These are phyloP conservation scores for Microchirus variegatus DNA, from an alignment of 2,797 vertebrate genomes.

Conservation along the genomic window DNA sequence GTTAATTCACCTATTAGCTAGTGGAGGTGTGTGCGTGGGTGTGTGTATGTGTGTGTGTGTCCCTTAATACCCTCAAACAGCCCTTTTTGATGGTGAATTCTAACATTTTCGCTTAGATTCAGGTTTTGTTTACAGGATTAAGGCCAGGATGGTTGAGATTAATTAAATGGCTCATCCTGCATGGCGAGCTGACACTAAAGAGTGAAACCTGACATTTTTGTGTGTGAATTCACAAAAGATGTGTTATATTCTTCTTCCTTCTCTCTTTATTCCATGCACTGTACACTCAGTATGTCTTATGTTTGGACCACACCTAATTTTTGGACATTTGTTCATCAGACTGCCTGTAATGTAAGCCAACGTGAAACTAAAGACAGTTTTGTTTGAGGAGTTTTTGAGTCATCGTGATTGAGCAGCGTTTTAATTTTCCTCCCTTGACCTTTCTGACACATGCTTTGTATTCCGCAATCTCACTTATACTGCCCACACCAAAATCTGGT, in stretches of 20 bases:
- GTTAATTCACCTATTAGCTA: slow-evolving; percentile 75
- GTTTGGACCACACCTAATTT: slow-evolving; percentile 6
- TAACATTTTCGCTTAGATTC: too few species aligned
- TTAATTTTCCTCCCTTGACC: neutral
- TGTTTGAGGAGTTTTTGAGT: slow-evolving; percentile 4
- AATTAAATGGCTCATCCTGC: too few species aligned
- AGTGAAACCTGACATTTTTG: too few species aligned
- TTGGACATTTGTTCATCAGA: slow-evolving; percentile 4
- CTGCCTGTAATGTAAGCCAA: slow-evolving; percentile 13
- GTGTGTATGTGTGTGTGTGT: slow-evolving; percentile 10
- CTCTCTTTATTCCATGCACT: slow-evolving; percentile 5
- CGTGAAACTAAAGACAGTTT: slow-evolving; percentile 14
- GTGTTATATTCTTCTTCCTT: too few species aligned
- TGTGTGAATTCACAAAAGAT: too few species aligned
- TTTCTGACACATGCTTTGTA: neutral
- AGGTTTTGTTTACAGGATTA: too few species aligned
- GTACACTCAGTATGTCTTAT: neutral
- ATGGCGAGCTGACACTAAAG: neutral
- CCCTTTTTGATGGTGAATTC: too few species aligned
- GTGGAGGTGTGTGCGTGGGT: slow-evolving; percentile 52
- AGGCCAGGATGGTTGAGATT: too few species aligned
- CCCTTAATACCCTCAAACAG: neutral
- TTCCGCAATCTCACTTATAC: slow-evolving; percentile 1
- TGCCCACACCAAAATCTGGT: neutral
- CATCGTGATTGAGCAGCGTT: neutral